Conservation (phyloP, 1,140 invertebrate species). For the Bombus sibiricus region DNA sequence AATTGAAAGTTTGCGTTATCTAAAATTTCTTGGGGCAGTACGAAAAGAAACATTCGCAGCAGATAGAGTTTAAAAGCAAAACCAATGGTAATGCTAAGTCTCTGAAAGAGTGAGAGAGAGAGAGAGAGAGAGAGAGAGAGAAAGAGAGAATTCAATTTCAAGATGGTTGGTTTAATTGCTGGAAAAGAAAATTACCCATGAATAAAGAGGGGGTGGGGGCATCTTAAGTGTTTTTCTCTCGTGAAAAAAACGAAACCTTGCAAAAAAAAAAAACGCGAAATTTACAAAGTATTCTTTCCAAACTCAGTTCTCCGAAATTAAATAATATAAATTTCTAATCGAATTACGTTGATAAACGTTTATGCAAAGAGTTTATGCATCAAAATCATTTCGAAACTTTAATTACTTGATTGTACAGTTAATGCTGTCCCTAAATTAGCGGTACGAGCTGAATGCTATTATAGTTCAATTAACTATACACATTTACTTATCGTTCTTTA, state of each 20-base stretch:
- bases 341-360: neutral
- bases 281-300: neutral
- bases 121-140: neutral
- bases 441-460: no score
- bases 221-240: no score
- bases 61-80: neutral
- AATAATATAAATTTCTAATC: neutral
- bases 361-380: no score
- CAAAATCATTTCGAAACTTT: no score
- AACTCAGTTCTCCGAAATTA: neutral
- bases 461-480: no score
- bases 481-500: no score
- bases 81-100: neutral
- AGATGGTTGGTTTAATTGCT: constrained; percentile 24
- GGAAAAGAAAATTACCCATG: constrained; percentile 18
- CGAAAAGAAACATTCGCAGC: neutral
- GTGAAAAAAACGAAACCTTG: neutral
- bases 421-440: no score
- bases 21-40: no score
- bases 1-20: neutral
- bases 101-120: neutral
- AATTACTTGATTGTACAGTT: no score
- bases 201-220: neutral
- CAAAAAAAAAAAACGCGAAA: neutral
- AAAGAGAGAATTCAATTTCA: constrained; percentile 20